Evolutionary conservation across 2,888 invertebrate genomes (phyloP).

Genomic region (Athalia cordata): DNA sequence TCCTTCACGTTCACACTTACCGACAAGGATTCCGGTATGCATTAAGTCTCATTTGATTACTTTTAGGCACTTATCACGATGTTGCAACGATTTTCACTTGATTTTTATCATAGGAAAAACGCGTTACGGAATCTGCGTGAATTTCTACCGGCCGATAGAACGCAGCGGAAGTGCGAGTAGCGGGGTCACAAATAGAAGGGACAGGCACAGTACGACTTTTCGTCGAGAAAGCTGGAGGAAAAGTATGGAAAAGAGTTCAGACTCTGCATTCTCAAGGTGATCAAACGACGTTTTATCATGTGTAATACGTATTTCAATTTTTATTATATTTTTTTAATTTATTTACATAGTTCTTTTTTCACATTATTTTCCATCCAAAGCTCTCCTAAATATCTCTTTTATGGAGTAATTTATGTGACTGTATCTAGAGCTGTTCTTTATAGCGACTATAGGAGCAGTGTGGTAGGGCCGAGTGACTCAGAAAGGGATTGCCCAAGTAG

Average conservation of each 20-base stretch:
- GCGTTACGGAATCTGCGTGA: conserved; percentile 97
- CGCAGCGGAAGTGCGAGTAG: conserved; percentile 74
- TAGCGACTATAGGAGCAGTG: conserved; percentile 95
- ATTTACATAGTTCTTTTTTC: not conserved
- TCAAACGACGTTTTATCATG: conserved; percentile 61
- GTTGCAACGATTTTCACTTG: not conserved
- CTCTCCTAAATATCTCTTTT: conserved; percentile 7
- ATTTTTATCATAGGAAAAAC: conserved; percentile 80
- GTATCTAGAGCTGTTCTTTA: conserved; percentile 69
- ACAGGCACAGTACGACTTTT: conserved; percentile 77
- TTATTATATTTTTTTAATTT: not conserved
- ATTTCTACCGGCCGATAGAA: conserved; percentile 96
- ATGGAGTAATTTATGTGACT: conserved; percentile 49
- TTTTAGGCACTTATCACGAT: not conserved
- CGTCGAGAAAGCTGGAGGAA: conserved; percentile 93
- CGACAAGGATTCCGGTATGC: conserved; percentile 95
- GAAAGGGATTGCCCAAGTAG: conserved; percentile 87
- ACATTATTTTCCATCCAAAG: not conserved
- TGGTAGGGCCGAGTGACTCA: conserved; percentile 92
- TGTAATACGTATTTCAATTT: not conserved
- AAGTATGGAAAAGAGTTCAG: conserved; percentile 93
- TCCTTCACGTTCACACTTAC: conserved; percentile 99
- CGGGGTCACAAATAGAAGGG: conserved; percentile 70
- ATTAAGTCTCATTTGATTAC: conserved; percentile 9
- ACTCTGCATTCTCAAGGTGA: conserved; percentile 95